Conservation (phyloP, 2,888 invertebrate species). For the Sarcophaga variegata region DNA sequence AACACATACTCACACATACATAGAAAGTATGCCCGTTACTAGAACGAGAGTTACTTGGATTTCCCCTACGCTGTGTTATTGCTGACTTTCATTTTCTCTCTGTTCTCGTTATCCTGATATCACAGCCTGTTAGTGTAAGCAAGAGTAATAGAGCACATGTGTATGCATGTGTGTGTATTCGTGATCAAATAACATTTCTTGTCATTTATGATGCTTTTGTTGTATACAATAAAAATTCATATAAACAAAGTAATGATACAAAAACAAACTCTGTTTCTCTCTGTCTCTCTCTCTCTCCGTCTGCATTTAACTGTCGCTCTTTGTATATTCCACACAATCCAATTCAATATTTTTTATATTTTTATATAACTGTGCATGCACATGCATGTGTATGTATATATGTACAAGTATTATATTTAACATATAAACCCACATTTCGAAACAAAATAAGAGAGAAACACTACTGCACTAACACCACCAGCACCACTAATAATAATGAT, state of each 20-base stretch:
- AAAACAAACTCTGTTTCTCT: background rate
- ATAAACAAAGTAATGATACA: background rate
- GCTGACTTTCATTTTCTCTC: too few relatives aligned
- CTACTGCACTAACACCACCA: background rate
- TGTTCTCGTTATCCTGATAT: too few relatives aligned
- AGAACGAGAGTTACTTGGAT: too few relatives aligned
- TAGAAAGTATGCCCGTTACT: background rate
- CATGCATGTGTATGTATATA: background rate
- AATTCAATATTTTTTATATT: too few relatives aligned
- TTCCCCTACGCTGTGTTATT: too few relatives aligned
- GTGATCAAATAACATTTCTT: background rate
- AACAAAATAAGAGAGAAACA: background rate
- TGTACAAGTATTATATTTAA: conserved; percentile 21
- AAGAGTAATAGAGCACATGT: too few relatives aligned
- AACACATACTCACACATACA: background rate
- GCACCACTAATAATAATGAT: background rate
- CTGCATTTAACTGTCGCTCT: too few relatives aligned
- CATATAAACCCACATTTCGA: conserved; percentile 49
- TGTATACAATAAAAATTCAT: background rate
- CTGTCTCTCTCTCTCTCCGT: background rate
- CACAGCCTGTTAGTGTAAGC: too few relatives aligned
- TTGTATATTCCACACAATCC: too few relatives aligned
- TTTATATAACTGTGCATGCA: too few relatives aligned
- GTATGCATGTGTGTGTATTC: background rate
- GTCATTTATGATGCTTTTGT: background rate